Percentiles rank a stretch among this genome's conserved stretches.
phyloP scores from a whole-genome alignment of 92 coral and sea anemone species.

The Epizoanthus scotinus region DNA sequence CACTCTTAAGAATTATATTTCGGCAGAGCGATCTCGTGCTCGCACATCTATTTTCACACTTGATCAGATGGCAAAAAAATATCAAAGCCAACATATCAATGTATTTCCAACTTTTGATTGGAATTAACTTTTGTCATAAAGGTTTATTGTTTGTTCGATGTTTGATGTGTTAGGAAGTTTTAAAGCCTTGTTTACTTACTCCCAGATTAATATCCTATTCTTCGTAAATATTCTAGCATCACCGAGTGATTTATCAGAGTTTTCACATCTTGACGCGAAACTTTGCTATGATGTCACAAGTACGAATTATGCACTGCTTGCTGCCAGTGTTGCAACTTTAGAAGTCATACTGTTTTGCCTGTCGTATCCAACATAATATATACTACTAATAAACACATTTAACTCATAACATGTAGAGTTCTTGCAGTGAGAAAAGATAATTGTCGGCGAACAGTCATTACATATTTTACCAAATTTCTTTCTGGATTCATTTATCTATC shows the following conservation, averaged over 20 bases:
- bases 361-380: too few relatives aligned
- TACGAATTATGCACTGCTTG: not conserved
- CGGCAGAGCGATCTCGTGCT: not conserved
- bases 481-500: not conserved
- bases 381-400: not conserved
- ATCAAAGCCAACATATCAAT: not conserved
- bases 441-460: not conserved
- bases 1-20: too few relatives aligned
- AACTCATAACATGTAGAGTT: not conserved
- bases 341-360: not conserved
- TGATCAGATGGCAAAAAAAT: not conserved
- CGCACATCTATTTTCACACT: not conserved
- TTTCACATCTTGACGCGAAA: not conserved
- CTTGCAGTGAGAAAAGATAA: not conserved
- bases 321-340: not conserved
- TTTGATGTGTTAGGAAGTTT: not conserved
- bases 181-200: not conserved
- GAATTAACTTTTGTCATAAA: not conserved
- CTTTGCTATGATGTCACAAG: not conserved
- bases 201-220: not conserved
- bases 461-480: conserved; percentile 8
- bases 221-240: not conserved
- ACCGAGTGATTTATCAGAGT: not conserved
- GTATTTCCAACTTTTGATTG: not conserved
- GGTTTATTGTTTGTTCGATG: not conserved